Base-by-base conservation (phyloP, 1,140 invertebrate species). In the Leptopilina boulardi region DNA sequence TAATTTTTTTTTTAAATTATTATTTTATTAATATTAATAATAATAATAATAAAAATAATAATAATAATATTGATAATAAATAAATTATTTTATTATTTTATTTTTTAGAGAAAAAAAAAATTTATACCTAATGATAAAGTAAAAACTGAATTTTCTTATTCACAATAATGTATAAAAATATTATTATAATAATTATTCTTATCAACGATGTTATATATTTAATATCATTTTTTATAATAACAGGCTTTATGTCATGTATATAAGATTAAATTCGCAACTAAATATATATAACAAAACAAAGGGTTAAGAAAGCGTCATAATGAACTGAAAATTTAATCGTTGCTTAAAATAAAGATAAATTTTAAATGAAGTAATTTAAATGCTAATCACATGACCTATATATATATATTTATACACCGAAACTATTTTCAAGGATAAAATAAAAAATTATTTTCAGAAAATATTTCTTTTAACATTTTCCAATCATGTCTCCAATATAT, bases 341-440 rank as follows among this genome's bases (percentile, higher is more conserved):
- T 10, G 42, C 10, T 47, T 47, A n/a, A 47, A 47, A 47, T 47
- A 47, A n/a, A n/a, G 11, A 47, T n/a, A n/a, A 15, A 15, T 47
- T 47, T n/a, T 13, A 47, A 47, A 15, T 47, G 42, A 47, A 47
- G 42, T 47, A 47, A 47, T 47, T 47, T 47, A 47, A 47, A 47
- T 47, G 42, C 42, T 47, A 47, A 47, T 47, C 42, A 15, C 11
- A 47, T n/a, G 42, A 47, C 42, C 42, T 47, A 47, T 47, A 47
- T n/a, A 47, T 47, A 47, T 47, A 47, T n/a, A 47, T 47, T 47
- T 47, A 47, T 10, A 3, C n/a, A n/a, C 42, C 42, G n/a, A 47
- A 47, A 47, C 11, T 47, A 11, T 47, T 47, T 47, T 47, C 42
- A 47, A 47, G 42, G 42, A n/a, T n/a, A 47, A 47, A 44, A 44